Evolutionary conservation across 2,888 invertebrate species (phyloP), one percentile per base, ranked within the genome.

Genomic region (Sinelater perroti): DNA sequence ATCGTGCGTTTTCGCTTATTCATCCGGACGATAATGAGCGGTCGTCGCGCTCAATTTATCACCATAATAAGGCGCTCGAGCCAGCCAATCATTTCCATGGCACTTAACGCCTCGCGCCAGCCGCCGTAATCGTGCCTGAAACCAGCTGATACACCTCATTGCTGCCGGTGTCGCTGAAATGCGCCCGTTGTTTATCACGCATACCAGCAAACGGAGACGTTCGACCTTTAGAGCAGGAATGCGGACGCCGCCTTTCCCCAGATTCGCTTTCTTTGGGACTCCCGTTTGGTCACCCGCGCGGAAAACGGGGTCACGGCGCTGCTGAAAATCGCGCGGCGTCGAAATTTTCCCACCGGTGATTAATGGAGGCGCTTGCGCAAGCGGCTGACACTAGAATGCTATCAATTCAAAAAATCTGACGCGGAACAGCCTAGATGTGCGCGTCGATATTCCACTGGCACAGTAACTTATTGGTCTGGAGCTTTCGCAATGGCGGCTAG

Each of bases 161-260:
- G 26, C 28, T 5, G 10, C 2, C 6, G 14, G 6, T 31, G n/a
- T 14, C 14, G 33, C n/a, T 17, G 2, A 17, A 35, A 35, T 33
- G 35, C 18, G 17, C 36, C 36, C 21, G 38, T 44, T 30, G 30
- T 44, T 28, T 40, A 33, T 55, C 51, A 51, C 50, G 51, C 51
- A 30, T 35, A 24, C 36, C 38, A 45, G 31, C 30, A 42, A 53
- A 49, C 33, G 58, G 54, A 53, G 58, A 53, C 46, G 35, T 53
- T 57, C 24, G 49, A 58, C 58, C 58, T 58, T 58, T 17, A 28
- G 10, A 18, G 16, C 18, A 58, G 38, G 58, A 58, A 58, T 58
- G 58, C 58, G 58, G 53, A 58, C 58, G 35, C 53, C 47, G 36
- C 53, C 52, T 58, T 54, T 54, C 58, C 30, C 44, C 31, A 55